Percentiles rank a stretch among this genome's conserved stretches.
Evolutionary conservation across 1,140 invertebrate species (phyloP).

Genomic region (Drosophila albomicans): DNA sequence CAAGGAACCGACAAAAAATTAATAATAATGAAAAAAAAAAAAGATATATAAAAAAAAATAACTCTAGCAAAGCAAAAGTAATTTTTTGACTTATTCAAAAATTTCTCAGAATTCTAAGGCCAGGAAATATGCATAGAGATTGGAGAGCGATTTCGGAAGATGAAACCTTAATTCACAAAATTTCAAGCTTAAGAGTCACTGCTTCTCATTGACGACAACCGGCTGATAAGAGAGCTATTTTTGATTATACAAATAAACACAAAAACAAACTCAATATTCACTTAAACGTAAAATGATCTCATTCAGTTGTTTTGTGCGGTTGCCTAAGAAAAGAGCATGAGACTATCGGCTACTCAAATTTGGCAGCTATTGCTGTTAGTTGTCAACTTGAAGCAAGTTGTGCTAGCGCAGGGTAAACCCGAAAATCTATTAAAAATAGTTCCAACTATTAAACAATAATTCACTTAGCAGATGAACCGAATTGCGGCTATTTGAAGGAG

Average conservation of each 20-base stretch:
- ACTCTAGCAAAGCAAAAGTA: too few relatives aligned
- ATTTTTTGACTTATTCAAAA: not conserved
- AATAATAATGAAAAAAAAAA: not conserved
- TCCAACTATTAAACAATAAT: not conserved
- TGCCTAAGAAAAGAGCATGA: slow-evolving; percentile 17
- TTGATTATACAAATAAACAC: slow-evolving; percentile 4
- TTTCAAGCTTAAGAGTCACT: not conserved
- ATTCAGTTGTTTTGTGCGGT: slow-evolving; percentile 27
- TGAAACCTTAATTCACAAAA: not conserved
- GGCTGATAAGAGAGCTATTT: slow-evolving; percentile 7
- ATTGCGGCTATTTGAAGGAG: slow-evolving; percentile 25
- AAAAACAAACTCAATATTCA: not conserved
- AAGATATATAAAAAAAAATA: not conserved
- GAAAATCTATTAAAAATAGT: not conserved
- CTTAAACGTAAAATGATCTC: slow-evolving; percentile 3
- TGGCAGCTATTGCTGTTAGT: slow-evolving; percentile 6
- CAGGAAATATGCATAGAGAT: not conserved
- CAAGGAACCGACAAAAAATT: not conserved
- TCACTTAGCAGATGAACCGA: not conserved
- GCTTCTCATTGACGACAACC: not conserved
- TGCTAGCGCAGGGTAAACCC: slow-evolving; percentile 20
- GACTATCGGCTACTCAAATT: not conserved
- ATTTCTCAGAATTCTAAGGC: not conserved
- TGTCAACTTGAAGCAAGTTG: not conserved
- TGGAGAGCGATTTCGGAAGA: not conserved